Conservation (phyloP, 2,113 vertebrate species). For the Prochilodus magdalenae region DNA sequence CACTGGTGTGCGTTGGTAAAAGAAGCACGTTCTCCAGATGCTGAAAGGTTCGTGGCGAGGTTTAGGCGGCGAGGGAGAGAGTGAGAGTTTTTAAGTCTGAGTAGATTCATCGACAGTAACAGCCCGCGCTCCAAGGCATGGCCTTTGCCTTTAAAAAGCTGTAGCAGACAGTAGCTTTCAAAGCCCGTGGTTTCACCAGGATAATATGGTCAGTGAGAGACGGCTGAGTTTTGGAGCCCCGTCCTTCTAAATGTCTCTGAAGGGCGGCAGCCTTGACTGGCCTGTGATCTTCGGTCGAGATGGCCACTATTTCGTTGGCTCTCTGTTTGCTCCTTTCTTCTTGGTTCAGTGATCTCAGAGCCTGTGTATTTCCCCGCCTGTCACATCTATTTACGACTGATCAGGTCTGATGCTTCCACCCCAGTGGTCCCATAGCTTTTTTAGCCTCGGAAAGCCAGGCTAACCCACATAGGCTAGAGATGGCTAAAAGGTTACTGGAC, state of each 20-base stretch:
- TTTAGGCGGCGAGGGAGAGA: background rate
- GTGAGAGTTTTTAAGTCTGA: background rate
- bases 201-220: background rate
- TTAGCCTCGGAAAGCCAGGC: background rate
- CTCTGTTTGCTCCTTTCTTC: conserved; percentile 20
- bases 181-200: background rate
- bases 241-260: conserved; percentile 27
- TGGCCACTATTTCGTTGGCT: conserved; percentile 44
- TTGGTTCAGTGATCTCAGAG: conserved; percentile 47
- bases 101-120: conserved; percentile 8
- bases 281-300: conserved; percentile 41
- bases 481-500: background rate
- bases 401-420: conserved; percentile 44
- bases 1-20: background rate
- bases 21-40: background rate
- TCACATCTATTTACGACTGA: conserved; percentile 42
- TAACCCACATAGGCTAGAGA: background rate
- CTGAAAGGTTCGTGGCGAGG: background rate
- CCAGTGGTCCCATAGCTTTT: conserved; percentile 6
- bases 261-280: conserved; percentile 37
- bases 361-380: conserved; percentile 33
- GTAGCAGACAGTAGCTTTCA: conserved; percentile 8
- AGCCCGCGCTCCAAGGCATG: background rate
- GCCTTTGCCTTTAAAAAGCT: conserved; percentile 8
- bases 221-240: background rate